Evolutionary conservation across 2,888 invertebrate species (phyloP), one percentile per base, ranked within the genome.

Genomic region (Acleris sparsana): DNA sequence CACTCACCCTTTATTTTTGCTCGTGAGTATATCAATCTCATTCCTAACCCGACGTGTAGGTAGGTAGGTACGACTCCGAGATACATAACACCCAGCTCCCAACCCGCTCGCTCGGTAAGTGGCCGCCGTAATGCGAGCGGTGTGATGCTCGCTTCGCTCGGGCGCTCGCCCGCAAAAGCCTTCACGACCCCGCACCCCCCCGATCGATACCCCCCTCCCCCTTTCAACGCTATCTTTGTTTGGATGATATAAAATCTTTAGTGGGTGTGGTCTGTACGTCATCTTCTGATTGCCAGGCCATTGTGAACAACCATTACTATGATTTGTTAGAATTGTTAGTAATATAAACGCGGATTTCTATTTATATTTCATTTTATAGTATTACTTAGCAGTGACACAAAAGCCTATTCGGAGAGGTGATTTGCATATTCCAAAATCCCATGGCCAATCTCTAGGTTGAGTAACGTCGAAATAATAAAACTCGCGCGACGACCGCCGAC

Each of bases 231-330:
- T 80, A 81, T 87, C 88, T 87, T 89, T 89, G 89, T 89, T 90
- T 89, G 88, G 83, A 84, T 87, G 84, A 88, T 86, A 88, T 85
- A 87, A 87, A 88, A 87, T 88, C 88, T 87, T 86, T 75, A 79
- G 84, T 78, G 86, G 89, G 89, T 83, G 88, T 86, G 87, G 86
- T 78, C 78, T 73, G 75, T 75, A 69, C 70, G 77, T 79, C 79
- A 78, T 78, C 78, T 76, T 72, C 69, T 73, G 79, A 80, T 79
- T 80, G 80, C 78, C 72, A 67, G 44, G 57, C 69, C 69, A 72
- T 73, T 73, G 74, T 74, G 69, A 71, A 70, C 70, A 67, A 70
- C 77, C 79, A 79, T 82, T 80, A 80, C 82, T 80, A 78, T 80
- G 81, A 83, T 83, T 83, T 81, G 80, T 80, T 74, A 68, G 81